Conservation (phyloP, 2,797 vertebrate species). For the Coregonus suidteri region DNA sequence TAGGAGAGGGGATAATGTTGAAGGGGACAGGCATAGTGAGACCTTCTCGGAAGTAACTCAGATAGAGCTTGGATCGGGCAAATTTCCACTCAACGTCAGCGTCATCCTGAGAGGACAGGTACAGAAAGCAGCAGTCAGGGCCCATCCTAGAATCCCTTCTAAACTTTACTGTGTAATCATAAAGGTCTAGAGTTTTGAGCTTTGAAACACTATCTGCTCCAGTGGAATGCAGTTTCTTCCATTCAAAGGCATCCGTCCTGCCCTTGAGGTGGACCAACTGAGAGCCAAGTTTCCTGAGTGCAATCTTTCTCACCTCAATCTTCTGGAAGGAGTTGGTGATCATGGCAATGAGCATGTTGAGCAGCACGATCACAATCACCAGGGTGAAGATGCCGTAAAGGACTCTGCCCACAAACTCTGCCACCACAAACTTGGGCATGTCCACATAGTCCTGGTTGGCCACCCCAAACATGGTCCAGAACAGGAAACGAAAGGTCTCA, state of each 20-base stretch:
- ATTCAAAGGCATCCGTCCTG: not conserved
- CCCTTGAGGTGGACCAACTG: not conserved
- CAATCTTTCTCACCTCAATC: slow-evolving; percentile 78
- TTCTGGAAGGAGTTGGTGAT: slow-evolving; percentile 95
- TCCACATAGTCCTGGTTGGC: slow-evolving; percentile 85
- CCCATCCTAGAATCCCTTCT: not conserved
- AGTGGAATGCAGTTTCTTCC: not conserved
- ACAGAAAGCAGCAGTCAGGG: not conserved
- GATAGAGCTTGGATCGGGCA: slow-evolving; percentile 87
- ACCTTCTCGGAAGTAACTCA: slow-evolving; percentile 88
- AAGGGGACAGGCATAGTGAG: slow-evolving; percentile 90
- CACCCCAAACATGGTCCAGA: slow-evolving; percentile 93
- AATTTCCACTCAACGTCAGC: slow-evolving; percentile 94
- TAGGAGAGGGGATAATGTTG: slow-evolving; percentile 89
- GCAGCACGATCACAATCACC: slow-evolving; percentile 88
- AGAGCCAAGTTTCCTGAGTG: not conserved
- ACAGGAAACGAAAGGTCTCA: slow-evolving; percentile 88
- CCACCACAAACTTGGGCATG: slow-evolving; percentile 81
- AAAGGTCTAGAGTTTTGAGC: not conserved
- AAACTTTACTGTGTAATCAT: not conserved
- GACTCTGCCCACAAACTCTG: slow-evolving; percentile 82
- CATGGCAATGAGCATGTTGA: slow-evolving; percentile 95
- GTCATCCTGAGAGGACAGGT: slow-evolving; percentile 75
- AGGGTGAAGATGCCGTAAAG: slow-evolving; percentile 90
- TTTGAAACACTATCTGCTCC: not conserved